These are phyloP conservation scores for Zele albiditarsus DNA, from an alignment of 2,888 invertebrate genomes.

Conservation along the genomic window DNA sequence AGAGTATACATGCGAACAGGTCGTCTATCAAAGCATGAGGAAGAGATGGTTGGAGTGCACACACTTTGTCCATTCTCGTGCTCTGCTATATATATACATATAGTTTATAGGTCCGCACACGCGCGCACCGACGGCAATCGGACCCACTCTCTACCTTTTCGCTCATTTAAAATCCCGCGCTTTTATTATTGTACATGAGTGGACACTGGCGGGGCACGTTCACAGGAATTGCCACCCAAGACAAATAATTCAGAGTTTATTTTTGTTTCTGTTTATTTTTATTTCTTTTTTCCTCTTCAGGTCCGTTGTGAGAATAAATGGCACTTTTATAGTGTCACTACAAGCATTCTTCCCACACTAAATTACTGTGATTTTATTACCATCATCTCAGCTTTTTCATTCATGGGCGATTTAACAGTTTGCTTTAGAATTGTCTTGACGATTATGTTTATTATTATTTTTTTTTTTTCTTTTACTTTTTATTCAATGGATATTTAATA, in stretches of 20 bases:
- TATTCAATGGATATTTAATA: background rate
- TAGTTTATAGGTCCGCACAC: constrained; percentile 21
- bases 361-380: constrained; percentile 32
- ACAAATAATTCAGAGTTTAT: constrained; percentile 33
- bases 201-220: constrained; percentile 12
- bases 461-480: background rate
- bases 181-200: constrained; percentile 24
- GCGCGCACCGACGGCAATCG: constrained; percentile 35
- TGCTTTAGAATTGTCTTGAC: background rate
- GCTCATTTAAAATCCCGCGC: constrained; percentile 15
- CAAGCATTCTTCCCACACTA: constrained; percentile 34
- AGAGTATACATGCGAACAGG: constrained; percentile 66
- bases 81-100: background rate
- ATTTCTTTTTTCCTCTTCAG: background rate
- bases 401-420: constrained; percentile 23
- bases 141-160: background rate
- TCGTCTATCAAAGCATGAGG: constrained; percentile 69
- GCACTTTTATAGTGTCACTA: constrained; percentile 36
- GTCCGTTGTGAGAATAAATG: constrained; percentile 31
- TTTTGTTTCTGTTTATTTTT: background rate
- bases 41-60: constrained; percentile 46
- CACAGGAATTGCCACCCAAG: constrained; percentile 31
- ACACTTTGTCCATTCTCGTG: constrained; percentile 31
- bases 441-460: background rate
- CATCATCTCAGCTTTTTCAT: constrained; percentile 22